Conservation (phyloP, 2,797 vertebrate genomes). For the Thaleichthys pacificus region DNA sequence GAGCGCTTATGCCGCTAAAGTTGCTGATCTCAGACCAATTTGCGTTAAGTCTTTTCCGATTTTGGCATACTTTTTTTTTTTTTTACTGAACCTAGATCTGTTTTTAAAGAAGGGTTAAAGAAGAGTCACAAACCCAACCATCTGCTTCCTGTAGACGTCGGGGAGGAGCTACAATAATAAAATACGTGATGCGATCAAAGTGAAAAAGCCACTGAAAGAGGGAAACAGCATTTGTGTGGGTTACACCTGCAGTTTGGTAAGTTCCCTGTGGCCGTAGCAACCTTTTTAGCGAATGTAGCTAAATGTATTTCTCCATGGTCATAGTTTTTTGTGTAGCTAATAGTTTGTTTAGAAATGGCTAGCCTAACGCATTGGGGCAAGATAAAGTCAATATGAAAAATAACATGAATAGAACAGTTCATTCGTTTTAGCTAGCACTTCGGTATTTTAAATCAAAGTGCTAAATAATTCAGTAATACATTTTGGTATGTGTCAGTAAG, state of each 20-base stretch:
- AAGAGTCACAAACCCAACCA: background rate
- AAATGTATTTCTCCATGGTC: too few species aligned
- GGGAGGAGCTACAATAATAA: constrained; percentile 33
- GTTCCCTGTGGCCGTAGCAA: background rate
- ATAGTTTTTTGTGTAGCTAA: too few species aligned
- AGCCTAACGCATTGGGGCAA: too few species aligned
- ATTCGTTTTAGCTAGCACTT: too few species aligned
- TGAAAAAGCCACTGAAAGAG: background rate
- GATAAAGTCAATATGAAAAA: too few species aligned
- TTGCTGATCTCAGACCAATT: background rate
- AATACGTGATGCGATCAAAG: background rate
- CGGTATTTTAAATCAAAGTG: too few species aligned
- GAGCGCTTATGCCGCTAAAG: background rate
- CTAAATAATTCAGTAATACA: too few species aligned
- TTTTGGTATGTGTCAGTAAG: too few species aligned
- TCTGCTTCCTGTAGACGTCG: background rate
- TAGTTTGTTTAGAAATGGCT: too few species aligned
- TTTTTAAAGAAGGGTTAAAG: background rate
- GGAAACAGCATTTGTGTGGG: background rate
- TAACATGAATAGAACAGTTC: too few species aligned
- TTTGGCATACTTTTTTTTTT: too few species aligned
- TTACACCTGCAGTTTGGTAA: constrained; percentile 40
- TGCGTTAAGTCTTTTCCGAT: background rate
- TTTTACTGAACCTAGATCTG: background rate
- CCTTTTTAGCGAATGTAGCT: too few species aligned